Evolutionary conservation across 2,888 invertebrate species (phyloP), one percentile per base, ranked within the genome.

Genomic region (Catocala sponsa): DNA sequence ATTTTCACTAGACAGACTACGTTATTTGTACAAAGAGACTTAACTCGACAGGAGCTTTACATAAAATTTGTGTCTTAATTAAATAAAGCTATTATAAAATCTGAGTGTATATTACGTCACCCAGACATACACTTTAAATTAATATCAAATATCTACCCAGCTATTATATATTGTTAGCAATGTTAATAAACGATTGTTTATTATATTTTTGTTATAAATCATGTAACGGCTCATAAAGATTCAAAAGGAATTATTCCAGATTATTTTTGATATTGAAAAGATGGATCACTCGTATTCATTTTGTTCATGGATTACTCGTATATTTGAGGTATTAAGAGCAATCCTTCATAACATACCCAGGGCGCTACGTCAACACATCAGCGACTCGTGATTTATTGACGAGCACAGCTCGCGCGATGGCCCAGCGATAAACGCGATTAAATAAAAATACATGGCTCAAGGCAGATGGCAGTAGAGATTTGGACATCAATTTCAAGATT

Each of bases 401-500:
- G 74, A 75, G 76, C 82, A 81, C 82, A 79, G 78, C 78, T 80
- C 74, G 78, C 74, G 78, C 68, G 80, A 81, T 83, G 85, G 81
- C 85, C 84, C 82, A 82, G 82, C 79, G 76, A 81, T 87, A 81
- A 80, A 82, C 80, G 79, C 68, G 86, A 86, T 85, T 84, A 85
- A 84, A 86, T 88, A 90, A 91, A 90, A 89, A 91, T 91, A 88
- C 85, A 87, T 84, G 67, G 81, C 84, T 86, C 86, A 86, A 87
- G 86, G 86, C 89, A 89, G 88, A 89, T 88, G 87, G 87, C 86
- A 83, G 80, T 82, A 78, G 84, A 89, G 91, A 91, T 91, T 91
- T 91, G 90, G 91, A 88, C 89, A 90, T 87, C 85, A 87, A 87
- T 89, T 91, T 91, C 72, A 86, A 87, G 83, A 87, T 85, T 83